Conservation (phyloP, 2,113 vertebrate genomes). For the Colaptes auratus region DNA sequence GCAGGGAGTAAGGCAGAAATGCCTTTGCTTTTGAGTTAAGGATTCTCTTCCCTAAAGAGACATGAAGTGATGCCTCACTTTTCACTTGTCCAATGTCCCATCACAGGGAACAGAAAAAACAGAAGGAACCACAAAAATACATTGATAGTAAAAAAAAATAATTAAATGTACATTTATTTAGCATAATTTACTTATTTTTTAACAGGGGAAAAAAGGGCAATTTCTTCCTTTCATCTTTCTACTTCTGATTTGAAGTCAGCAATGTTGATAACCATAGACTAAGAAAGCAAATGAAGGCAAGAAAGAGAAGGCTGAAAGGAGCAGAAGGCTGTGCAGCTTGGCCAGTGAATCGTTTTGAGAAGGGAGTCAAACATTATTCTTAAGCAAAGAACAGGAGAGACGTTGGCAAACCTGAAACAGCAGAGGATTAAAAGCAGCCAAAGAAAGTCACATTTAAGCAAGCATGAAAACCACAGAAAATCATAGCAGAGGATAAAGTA, state of each 20-base stretch:
- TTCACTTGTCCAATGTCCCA: background rate
- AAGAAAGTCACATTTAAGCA: background rate
- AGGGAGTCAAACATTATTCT: background rate
- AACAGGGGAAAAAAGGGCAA: background rate
- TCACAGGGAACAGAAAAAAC: background rate
- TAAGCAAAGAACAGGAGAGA: background rate
- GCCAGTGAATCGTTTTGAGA: background rate
- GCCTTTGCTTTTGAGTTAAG: background rate
- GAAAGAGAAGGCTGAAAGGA: background rate
- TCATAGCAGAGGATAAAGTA: background rate
- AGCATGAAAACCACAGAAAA: background rate
- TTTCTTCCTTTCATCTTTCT: background rate
- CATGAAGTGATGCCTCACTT: background rate
- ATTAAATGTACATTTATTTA: background rate
- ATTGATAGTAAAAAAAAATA: background rate
- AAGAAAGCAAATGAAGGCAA: background rate
- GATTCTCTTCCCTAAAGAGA: background rate
- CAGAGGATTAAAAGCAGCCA: background rate
- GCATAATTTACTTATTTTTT: background rate
- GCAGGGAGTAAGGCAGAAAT: background rate
- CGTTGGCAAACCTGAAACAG: background rate
- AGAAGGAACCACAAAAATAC: background rate
- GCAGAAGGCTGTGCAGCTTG: background rate
- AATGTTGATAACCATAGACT: background rate
- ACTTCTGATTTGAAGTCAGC: background rate